A percentile compares a stretch with the other conserved stretches of the same genome.
Conservation (phyloP, 2,113 vertebrate species). For the Seriola aureovittata region DNA sequence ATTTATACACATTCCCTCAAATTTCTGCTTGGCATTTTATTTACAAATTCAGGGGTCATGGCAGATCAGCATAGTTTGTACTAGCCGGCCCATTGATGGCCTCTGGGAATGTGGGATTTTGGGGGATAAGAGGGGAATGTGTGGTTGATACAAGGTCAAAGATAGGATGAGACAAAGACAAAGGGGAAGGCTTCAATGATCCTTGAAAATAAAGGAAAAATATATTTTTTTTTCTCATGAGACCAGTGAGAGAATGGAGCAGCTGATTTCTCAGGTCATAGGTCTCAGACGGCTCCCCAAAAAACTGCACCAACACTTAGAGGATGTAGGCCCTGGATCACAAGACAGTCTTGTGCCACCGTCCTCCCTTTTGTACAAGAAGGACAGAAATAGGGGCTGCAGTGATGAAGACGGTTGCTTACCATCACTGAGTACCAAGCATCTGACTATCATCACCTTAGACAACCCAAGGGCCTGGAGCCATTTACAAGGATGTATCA, state of each 20-base stretch:
- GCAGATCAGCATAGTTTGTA: neutral
- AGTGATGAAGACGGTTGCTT: neutral
- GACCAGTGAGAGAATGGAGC: conserved; percentile 20
- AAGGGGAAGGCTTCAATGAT: neutral
- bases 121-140: conserved; percentile 1
- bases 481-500: neutral
- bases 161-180: conserved; percentile 35
- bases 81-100: too few species aligned
- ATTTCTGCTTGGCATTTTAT: too few species aligned
- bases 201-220: conserved; percentile 11
- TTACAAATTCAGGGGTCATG: neutral
- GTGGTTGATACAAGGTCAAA: conserved; percentile 55
- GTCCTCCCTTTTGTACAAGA: conserved; percentile 7
- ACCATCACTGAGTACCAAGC: conserved; percentile 16
- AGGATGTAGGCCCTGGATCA: conserved; percentile 44
- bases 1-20: neutral
- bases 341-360: conserved; percentile 49
- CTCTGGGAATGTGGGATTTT: neutral
- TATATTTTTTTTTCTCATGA: conserved; percentile 17
- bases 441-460: conserved; percentile 54
- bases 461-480: conserved; percentile 25
- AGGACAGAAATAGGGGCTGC: neutral
- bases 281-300: conserved; percentile 18
- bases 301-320: conserved; percentile 12
- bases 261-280: conserved; percentile 51